These are phyloP conservation scores for Riparia riparia DNA, from an alignment of 2,113 vertebrate genomes.

Conservation along the genomic window DNA sequence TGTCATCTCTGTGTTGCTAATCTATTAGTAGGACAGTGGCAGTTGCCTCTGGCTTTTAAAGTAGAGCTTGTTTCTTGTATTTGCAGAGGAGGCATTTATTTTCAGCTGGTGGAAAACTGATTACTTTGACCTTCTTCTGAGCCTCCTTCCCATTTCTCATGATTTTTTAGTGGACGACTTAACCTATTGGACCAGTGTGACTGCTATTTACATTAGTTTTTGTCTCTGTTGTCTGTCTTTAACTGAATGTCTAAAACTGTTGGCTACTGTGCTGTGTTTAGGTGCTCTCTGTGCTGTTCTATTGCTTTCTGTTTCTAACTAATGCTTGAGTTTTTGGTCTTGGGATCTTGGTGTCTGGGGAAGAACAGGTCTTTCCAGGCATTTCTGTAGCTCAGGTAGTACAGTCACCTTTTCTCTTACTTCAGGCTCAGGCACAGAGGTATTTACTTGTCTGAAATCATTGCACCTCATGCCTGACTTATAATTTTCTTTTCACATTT, in stretches of 20 bases:
- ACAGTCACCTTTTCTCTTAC: background rate
- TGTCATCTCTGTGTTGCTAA: background rate
- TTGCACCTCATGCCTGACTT: background rate
- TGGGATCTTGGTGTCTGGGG: background rate
- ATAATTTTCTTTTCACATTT: background rate
- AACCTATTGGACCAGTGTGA: background rate
- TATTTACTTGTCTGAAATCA: background rate
- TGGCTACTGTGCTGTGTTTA: background rate
- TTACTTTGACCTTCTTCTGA: background rate
- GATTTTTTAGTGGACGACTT: background rate
- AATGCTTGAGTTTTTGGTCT: background rate
- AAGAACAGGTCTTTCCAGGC: background rate
- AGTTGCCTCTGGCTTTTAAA: background rate
- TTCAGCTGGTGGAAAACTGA: background rate
- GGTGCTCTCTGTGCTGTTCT: background rate
- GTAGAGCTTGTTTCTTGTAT: background rate
- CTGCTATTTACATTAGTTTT: background rate
- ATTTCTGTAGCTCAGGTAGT: background rate
- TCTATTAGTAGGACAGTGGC: background rate
- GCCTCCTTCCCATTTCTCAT: background rate
- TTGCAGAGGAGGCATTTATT: background rate
- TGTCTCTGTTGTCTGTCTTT: background rate
- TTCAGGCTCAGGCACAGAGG: background rate
- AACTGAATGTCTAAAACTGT: background rate
- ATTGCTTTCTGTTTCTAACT: background rate